Base-by-base conservation (phyloP, 2,797 vertebrate species). In the Triplophysa bombifrons region DNA sequence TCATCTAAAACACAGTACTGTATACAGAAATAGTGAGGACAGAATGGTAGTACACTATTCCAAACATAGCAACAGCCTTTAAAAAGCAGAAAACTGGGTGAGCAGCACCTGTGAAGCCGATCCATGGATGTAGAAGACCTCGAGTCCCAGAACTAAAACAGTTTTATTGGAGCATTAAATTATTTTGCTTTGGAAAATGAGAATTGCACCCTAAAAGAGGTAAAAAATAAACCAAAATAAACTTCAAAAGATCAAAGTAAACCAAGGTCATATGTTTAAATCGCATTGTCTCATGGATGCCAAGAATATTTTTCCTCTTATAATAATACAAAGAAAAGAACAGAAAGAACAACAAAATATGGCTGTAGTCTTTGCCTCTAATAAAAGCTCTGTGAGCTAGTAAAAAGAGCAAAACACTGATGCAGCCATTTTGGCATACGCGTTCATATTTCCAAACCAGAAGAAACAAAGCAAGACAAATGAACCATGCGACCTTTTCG, bases 141-240 rank as follows among this genome's bases (percentile, higher is more conserved):
- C 38, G 44, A 44, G 41, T 80, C 63, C 69, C 78, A 58, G 22
- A 80, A 63, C 78, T 66, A 80, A 73, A 80, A 73, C 10, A 30
- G 51, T 50, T 71, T 61, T 72, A 67, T 30, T 72, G 46, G 50
- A 76, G 69, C 69, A 72, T 71, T 75, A 71, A 75, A 70, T 76
- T 25, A 19, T 63, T 71, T 67, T 80, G 53, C 44, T 77, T 55
- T 69, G 69, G 68, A 83, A 80, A 83, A 80, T 61, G 55, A 80
- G 30, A 58, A 60, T 17, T 30, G 27, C 51, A 75, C 17, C 55
- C 48, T 46, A 12, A 41, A 66, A 72, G 65, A 71, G 27, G 1
- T 25, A n/a, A 0, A 0, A 30, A 3, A 27, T 34, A 38, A 38
- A 38, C 34, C 27, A 0, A 30, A 3, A 27, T 34, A 38, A 38